Base-by-base conservation (phyloP, 2,888 invertebrate species). In the Cryptops parisi region DNA sequence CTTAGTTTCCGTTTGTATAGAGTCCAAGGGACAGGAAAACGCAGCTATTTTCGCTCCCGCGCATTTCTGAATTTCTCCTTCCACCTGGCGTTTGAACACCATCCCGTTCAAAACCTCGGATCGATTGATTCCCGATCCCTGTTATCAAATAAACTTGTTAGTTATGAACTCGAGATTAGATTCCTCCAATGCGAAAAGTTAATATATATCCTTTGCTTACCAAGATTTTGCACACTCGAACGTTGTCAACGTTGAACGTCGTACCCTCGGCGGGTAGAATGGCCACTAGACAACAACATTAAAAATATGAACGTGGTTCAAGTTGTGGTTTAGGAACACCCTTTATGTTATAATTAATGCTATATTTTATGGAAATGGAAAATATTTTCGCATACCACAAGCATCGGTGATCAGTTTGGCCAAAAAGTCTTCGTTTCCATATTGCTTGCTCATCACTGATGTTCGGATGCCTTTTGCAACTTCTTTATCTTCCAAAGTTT, bases 1-100 rank as follows among this genome's bases (percentile, higher is more conserved):
- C 72, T 98, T 98, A 0, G 98, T 99, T 74, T 99, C 98, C 1
- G 98, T 98, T 68, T 96, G 94, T 58, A 85, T 82, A 43, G 91
- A 80, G 65, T 99, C 98, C 41, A 99, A 77, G 0, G 97, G 88
- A 67, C 98, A 98, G 2, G 94, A 86, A 70, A 80, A 99, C 1
- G 98, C 80, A 1, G 83, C 98, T 53, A 99, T 75, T 72, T 96
- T 94, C 2, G 89, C 86, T 61, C 86, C 80, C 25, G 74, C 73
- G 15, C 79, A 83, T 62, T 76, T 80, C 25, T 80, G 78, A 3
- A 96, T 72, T 61, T 89, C 87, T 33, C 96, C 94, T 72, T 98
- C 98, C 0, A 96, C 89, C 61, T 84, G 82, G 53, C 94, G 78
- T 66, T 93, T 93, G 71, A 99, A 98, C 0, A 98, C 94, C 94